Evolutionary conservation across 2,797 vertebrate species (phyloP).

Genomic region (Catostomus latipinnis): DNA sequence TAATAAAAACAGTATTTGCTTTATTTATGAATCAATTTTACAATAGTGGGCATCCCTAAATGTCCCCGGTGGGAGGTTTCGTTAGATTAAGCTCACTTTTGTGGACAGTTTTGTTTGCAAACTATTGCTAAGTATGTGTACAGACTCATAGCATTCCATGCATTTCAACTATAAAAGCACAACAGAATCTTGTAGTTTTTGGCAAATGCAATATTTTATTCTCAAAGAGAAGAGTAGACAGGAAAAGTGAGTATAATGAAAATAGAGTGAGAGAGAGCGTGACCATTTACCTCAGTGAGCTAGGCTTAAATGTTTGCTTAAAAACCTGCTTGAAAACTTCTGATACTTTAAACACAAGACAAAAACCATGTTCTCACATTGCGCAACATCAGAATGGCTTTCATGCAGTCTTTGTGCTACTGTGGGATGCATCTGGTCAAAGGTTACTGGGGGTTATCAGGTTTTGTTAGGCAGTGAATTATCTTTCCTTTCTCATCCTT

Average conservation of each 20-base stretch:
- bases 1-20: no score
- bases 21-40: no score
- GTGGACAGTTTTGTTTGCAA: no score
- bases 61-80: no score
- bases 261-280: constrained; percentile 19
- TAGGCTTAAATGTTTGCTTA: no score
- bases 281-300: no score
- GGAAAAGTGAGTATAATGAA: background rate
- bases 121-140: background rate
- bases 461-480: constrained; percentile 2
- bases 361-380: background rate
- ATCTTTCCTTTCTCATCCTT: constrained; percentile 56
- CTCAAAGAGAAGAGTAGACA: background rate
- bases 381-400: background rate
- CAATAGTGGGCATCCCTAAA: no score
- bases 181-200: no score
- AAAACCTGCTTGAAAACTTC: no score
- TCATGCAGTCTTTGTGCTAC: background rate
- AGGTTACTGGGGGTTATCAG: background rate
- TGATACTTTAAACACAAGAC: background rate
- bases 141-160: background rate
- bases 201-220: constrained; percentile 14
- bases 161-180: no score
- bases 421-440: background rate
- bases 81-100: background rate